Conservation (phyloP, 2,888 invertebrate species). For the Panzeria rudis region DNA sequence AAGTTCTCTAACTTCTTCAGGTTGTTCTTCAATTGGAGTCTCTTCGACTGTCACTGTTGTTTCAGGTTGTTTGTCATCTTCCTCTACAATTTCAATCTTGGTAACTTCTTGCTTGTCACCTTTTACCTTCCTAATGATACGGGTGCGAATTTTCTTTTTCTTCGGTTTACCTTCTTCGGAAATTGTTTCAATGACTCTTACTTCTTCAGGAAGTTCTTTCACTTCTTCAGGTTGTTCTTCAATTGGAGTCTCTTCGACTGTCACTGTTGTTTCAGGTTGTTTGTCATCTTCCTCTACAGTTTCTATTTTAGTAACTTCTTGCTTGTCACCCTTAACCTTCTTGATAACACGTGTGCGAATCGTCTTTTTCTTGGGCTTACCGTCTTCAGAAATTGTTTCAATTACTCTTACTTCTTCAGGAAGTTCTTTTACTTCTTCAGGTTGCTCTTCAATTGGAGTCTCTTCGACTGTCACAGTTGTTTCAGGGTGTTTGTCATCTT, state of each 20-base stretch:
- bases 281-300: slow-evolving; percentile 14
- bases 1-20: not conserved
- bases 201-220: not conserved
- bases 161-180: not conserved
- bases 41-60: slow-evolving; percentile 14
- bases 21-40: not conserved
- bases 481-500: slow-evolving; percentile 9
- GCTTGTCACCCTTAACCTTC: slow-evolving; percentile 12
- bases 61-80: slow-evolving; percentile 13
- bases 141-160: slow-evolving; percentile 15
- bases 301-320: slow-evolving; percentile 10
- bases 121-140: not conserved
- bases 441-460: not conserved
- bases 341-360: slow-evolving; percentile 9
- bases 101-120: slow-evolving; percentile 21
- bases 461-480: slow-evolving; percentile 4
- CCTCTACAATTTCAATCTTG: slow-evolving; percentile 15
- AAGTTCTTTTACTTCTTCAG: not conserved
- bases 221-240: not conserved
- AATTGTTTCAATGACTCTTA: not conserved
- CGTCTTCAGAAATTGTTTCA: not conserved
- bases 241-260: not conserved
- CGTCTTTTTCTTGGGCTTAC: slow-evolving; percentile 6
- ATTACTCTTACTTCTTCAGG: not conserved
- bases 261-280: slow-evolving; percentile 6